A percentile compares a stretch with the other conserved stretches of the same genome.
Evolutionary conservation across 2,113 vertebrate species (phyloP).

Genomic region (Deroptyus accipitrinus): DNA sequence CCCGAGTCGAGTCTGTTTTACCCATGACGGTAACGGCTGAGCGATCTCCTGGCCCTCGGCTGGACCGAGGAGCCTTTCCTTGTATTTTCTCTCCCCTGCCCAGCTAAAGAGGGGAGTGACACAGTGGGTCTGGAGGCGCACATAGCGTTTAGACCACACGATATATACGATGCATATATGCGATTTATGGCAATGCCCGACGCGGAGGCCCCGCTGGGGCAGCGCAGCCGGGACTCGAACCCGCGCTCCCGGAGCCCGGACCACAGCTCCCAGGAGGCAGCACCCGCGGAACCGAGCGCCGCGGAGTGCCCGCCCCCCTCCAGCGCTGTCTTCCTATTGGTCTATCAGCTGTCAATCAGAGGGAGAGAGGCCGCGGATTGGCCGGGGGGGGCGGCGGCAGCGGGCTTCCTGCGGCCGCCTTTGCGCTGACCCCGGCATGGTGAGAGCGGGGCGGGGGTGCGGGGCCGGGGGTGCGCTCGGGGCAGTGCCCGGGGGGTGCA

Average conservation of each 20-base stretch:
- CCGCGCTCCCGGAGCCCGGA: accelerated
- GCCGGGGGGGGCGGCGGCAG: accelerated
- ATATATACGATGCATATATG: neutral
- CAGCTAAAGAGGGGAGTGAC: accelerated
- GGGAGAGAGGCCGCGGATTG: accelerated
- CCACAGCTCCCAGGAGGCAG: constrained; percentile 20
- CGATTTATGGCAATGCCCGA: accelerated
- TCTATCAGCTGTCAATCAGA: accelerated
- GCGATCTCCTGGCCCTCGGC: neutral
- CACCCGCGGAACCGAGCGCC: neutral
- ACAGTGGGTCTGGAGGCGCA: neutral
- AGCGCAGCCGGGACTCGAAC: neutral
- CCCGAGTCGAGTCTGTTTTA: neutral
- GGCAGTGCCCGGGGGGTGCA: neutral
- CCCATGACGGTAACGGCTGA: neutral
- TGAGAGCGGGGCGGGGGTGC: neutral
- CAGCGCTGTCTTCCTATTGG: accelerated
- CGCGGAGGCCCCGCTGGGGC: too few species aligned
- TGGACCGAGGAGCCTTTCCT: neutral
- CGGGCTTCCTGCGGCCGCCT: neutral
- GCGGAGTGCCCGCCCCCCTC: neutral
- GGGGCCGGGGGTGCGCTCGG: too few species aligned
- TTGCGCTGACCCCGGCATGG: constrained; percentile 33
- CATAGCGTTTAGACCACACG: neutral
- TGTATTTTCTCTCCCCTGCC: neutral